phyloP scores from a whole-genome alignment of 2,888 invertebrate species.

The Mythimna lalbum region DNA sequence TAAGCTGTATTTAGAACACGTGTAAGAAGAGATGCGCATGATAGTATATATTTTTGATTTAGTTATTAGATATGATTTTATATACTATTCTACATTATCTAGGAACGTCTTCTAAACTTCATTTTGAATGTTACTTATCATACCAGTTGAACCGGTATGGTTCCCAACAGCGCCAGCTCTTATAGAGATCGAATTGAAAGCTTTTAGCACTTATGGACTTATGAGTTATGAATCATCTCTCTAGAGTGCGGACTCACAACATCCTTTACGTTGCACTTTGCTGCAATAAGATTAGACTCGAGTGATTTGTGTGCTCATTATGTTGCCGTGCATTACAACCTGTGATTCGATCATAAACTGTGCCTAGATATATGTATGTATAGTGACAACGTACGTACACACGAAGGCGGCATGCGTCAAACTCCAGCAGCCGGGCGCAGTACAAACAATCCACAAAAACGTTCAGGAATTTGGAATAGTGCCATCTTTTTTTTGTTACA shows the following conservation, averaged over 20 bases:
- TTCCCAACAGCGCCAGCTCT: background rate
- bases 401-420: conserved; percentile 79
- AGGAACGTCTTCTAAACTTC: conserved; percentile 6
- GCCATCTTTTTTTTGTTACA: conserved; percentile 78
- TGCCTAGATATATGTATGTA: conserved; percentile 1
- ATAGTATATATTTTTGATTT: background rate
- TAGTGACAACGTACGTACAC: conserved; percentile 51
- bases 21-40: conserved; percentile 23
- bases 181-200: conserved; percentile 34
- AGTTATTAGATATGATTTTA: conserved; percentile 22
- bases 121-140: conserved; percentile 10
- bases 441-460: conserved; percentile 86
- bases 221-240: conserved; percentile 42
- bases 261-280: conserved; percentile 46
- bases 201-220: conserved; percentile 43
- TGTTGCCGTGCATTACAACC: conserved; percentile 21
- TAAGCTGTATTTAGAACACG: conserved; percentile 7
- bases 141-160: conserved; percentile 1
- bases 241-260: conserved; percentile 19
- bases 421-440: conserved; percentile 74
- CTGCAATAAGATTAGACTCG: conserved; percentile 35
- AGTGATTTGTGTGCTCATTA: conserved; percentile 41
- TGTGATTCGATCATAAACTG: conserved; percentile 36
- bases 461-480: conserved; percentile 83
- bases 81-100: conserved; percentile 26